A percentile compares a stretch with the other conserved stretches of the same genome.
These are phyloP conservation scores for Apocrypta bakeri DNA, from an alignment of 1,140 invertebrate species.

Conservation along the genomic window DNA sequence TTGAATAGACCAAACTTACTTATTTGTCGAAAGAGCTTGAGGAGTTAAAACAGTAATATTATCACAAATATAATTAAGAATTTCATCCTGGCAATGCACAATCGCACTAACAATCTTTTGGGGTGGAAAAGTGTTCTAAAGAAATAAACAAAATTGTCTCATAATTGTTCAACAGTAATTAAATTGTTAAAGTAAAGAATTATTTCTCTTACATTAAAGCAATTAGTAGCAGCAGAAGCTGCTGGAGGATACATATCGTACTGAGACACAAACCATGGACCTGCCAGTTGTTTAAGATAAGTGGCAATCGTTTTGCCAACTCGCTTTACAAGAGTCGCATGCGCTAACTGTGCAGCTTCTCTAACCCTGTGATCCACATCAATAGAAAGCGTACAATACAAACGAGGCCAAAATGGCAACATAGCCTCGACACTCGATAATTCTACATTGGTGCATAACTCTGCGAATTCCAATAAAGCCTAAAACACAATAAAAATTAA, in stretches of 20 bases:
- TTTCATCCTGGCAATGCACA: slow-evolving; percentile 84
- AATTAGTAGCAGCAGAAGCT: slow-evolving; percentile 80
- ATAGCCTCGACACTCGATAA: slow-evolving; percentile 78
- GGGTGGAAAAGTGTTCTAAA: slow-evolving; percentile 81
- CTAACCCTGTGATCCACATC: slow-evolving; percentile 88
- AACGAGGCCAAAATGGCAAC: slow-evolving; percentile 85
- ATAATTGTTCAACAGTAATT: background rate
- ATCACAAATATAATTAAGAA: slow-evolving; percentile 82
- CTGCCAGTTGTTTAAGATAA: slow-evolving; percentile 84
- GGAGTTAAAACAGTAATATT: slow-evolving; percentile 82
- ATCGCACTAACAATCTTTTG: slow-evolving; percentile 83
- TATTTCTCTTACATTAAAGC: slow-evolving; percentile 77
- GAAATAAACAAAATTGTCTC: slow-evolving; percentile 47
- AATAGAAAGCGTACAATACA: slow-evolving; percentile 82
- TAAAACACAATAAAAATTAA: slow-evolving; percentile 63
- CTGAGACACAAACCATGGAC: slow-evolving; percentile 85
- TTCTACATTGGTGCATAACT: slow-evolving; percentile 79
- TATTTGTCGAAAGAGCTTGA: slow-evolving; percentile 69
- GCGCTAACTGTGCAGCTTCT: slow-evolving; percentile 83
- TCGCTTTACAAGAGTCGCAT: slow-evolving; percentile 79
- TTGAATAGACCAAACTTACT: slow-evolving; percentile 54
- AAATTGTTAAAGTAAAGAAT: background rate
- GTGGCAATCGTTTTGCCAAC: slow-evolving; percentile 85
- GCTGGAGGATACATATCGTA: slow-evolving; percentile 89
- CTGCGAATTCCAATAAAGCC: slow-evolving; percentile 87